These are phyloP conservation scores for Asarcornis scutulata DNA, from an alignment of 2,113 vertebrate genomes.

Conservation along the genomic window DNA sequence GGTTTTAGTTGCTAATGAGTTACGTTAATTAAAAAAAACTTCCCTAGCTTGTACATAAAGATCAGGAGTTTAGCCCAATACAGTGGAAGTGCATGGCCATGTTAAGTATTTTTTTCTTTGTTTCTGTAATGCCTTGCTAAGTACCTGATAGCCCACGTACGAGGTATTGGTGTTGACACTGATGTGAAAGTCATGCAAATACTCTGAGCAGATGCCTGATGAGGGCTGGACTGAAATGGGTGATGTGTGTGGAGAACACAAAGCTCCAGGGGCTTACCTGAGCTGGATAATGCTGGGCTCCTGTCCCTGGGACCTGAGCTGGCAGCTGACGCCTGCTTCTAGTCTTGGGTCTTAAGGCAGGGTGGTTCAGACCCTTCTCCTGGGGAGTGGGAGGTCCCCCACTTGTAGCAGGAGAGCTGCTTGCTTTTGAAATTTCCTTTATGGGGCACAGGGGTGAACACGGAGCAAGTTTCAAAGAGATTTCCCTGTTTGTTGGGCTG, in stretches of 20 bases:
- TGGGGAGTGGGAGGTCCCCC: background rate
- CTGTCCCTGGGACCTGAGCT: background rate
- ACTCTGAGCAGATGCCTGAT: fast-evolving
- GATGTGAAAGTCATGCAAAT: background rate
- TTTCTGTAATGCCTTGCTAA: background rate
- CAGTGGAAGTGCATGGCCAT: background rate
- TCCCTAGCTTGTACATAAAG: background rate
- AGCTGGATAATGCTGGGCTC: background rate
- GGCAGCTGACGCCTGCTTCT: background rate
- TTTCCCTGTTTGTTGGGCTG: background rate
- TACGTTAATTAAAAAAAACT: background rate
- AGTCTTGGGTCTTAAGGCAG: background rate
- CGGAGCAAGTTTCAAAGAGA: background rate
- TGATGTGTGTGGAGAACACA: fast-evolving
- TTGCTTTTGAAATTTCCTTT: background rate
- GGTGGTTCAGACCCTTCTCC: background rate
- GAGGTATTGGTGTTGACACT: background rate
- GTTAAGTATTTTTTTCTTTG: background rate
- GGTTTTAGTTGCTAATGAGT: background rate
- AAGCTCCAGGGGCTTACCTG: background rate
- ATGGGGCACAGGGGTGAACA: fast-evolving
- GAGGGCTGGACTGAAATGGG: background rate
- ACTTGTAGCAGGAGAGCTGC: fast-evolving
- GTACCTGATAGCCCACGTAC: background rate
- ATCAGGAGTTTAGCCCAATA: background rate